Percentiles rank a stretch among this genome's conserved stretches.
Evolutionary conservation across 2,888 invertebrate genomes (phyloP).

Genomic region (Ferrisia virgata): DNA sequence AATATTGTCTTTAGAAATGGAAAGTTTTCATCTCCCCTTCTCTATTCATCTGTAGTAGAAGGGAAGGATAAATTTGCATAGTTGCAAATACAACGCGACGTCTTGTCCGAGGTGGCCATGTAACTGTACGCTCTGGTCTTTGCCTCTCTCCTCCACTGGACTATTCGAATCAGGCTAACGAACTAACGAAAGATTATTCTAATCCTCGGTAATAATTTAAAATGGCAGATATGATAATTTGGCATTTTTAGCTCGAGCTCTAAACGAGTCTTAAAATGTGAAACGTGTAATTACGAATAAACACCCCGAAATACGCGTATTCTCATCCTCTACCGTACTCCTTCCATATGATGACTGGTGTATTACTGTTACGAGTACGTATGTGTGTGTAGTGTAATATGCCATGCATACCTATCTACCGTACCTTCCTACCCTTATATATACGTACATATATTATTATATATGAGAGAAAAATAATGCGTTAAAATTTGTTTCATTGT

Average conservation of each 20-base stretch:
- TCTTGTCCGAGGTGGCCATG: too few species aligned
- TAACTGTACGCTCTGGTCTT: not conserved
- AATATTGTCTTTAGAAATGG: not conserved
- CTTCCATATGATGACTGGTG: not conserved
- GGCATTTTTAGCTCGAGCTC: constrained; percentile 11
- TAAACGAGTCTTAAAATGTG: constrained; percentile 22
- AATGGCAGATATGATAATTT: constrained; percentile 25
- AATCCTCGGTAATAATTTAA: constrained; percentile 33
- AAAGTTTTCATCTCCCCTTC: not conserved
- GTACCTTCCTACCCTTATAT: too few species aligned
- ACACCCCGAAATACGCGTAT: not conserved
- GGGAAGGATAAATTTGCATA: constrained; percentile 17
- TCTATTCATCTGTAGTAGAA: too few species aligned
- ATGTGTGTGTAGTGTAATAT: too few species aligned
- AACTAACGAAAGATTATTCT: constrained; percentile 19
- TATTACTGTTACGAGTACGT: not conserved
- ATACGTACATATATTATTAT: too few species aligned
- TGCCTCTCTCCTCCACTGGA: too few species aligned
- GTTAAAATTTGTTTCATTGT: not conserved
- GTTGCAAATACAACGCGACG: not conserved
- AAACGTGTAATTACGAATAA: constrained; percentile 28
- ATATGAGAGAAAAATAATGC: constrained; percentile 12
- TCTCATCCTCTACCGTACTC: not conserved
- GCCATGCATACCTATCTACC: too few species aligned
- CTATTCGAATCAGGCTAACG: not conserved